These are phyloP conservation scores for Verasper variegatus DNA, from an alignment of 2,113 vertebrate species.

Conservation along the genomic window DNA sequence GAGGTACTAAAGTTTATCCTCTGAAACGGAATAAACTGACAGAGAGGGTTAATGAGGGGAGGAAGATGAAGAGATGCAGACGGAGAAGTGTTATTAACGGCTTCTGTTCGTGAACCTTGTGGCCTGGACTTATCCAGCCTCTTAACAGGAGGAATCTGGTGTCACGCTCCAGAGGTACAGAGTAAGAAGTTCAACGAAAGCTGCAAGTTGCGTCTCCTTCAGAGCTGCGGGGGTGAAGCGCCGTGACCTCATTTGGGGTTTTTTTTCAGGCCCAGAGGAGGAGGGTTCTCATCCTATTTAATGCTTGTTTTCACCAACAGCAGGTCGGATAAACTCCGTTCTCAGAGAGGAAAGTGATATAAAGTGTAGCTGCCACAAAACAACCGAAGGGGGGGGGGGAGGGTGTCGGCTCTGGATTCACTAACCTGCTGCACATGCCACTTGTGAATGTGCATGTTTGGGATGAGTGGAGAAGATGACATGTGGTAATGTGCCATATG, in stretches of 20 bases:
- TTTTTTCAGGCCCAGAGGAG: conserved; percentile 27
- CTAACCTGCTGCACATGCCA: not conserved
- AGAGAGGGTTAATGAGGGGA: conserved; percentile 57
- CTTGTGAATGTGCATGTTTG: not conserved
- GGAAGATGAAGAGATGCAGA: conserved; percentile 47
- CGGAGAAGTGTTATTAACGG: conserved; percentile 40
- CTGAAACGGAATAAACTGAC: conserved; percentile 50
- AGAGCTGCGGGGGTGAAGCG: conserved; percentile 35
- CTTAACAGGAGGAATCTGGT: conserved; percentile 3
- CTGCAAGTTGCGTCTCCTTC: conserved; percentile 20
- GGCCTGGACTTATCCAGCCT: conserved; percentile 21
- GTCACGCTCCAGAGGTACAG: not conserved
- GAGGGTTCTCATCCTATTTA: conserved; percentile 29
- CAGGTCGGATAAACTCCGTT: conserved; percentile 32
- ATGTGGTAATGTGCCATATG: not conserved
- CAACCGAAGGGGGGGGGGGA: not conserved
- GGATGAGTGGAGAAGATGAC: not conserved
- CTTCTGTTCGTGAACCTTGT: conserved; percentile 41
- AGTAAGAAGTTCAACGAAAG: conserved; percentile 1
- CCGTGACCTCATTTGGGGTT: conserved; percentile 41
- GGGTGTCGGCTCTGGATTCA: not conserved
- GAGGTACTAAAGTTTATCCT: conserved; percentile 64
- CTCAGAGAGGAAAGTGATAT: conserved; percentile 12
- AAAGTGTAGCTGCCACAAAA: conserved; percentile 12
- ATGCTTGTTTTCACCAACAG: conserved; percentile 50